phyloP scores from a whole-genome alignment of 2,797 vertebrate genomes.

The Microctenopoma stevenorrisi region DNA sequence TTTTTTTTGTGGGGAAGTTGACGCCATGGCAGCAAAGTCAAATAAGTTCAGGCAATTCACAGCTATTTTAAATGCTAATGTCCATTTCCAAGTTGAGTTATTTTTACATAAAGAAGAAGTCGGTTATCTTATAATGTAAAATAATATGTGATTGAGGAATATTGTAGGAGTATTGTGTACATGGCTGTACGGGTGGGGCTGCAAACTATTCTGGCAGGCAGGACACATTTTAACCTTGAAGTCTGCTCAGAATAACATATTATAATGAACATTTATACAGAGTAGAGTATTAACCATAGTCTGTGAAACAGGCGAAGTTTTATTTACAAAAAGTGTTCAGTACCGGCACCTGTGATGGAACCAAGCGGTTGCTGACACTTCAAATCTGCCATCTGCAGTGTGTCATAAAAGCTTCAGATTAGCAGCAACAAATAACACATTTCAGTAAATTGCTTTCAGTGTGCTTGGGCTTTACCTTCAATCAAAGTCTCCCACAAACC shows the following conservation, averaged over 20 bases:
- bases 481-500: slow-evolving; percentile 44
- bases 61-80: no score
- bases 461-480: slow-evolving; percentile 49
- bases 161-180: no score
- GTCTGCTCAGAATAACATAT: background rate
- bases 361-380: slow-evolving; percentile 59
- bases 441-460: slow-evolving; percentile 59
- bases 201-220: background rate
- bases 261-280: background rate
- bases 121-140: background rate
- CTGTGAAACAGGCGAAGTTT: slow-evolving; percentile 14
- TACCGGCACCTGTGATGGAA: slow-evolving; percentile 26
- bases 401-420: slow-evolving; percentile 58
- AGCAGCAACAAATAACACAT: slow-evolving; percentile 51
- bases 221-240: background rate
- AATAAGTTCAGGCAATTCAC: no score
- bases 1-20: no score
- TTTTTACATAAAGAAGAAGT: background rate
- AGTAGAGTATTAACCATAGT: background rate
- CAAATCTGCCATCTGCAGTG: slow-evolving; percentile 60
- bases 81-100: no score
- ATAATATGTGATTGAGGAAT: background rate
- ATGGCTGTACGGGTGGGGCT: background rate
- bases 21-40: no score
- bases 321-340: slow-evolving; percentile 14